Base-by-base conservation (phyloP, 2,113 vertebrate genomes). In the Charadrius vociferus region DNA sequence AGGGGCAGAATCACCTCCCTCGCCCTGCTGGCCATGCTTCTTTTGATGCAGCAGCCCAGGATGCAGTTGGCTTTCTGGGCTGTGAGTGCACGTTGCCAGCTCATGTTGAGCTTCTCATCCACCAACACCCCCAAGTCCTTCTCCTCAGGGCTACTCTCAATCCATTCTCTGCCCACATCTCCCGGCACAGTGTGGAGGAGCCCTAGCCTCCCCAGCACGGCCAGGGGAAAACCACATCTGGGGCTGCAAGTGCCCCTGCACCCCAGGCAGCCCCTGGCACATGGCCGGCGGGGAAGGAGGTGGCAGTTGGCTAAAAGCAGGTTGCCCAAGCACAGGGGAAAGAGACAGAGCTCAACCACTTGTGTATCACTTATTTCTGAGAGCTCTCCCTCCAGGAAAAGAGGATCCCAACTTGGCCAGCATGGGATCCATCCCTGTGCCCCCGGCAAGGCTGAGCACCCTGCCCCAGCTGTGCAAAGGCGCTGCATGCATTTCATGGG, bases 401-500 rank as follows among this genome's bases (percentile, higher is more conserved):
- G 43, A 66, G 32, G 43, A 67, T 43, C 21, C 52, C 61, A 73
- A 30, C 22, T 67, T 52, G 61, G 36, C 36, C 4, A 2, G 47
- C 66, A 15, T 8, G 13, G 43, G 27, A 50, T 36, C 43, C 36
- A 58, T 19, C 61, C 63, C 39, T 43, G 20, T n/a, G 23, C 32
- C 11, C 9, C 24, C 26, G 23, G 62, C 53, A 68, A 61, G 61
- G 53, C 62, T 61, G 37, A 83, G 55, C 43, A 15, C 43, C 43
- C 59, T 37, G 26, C 21, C 32, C 34, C 2, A 7, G 22, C 49
- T 0, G 1, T 12, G 20, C 63, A 41, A 63, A 77, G 65, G 39
- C 0, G 3, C 37, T 1, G 3, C 37, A n/a, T 0, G 1, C 1
- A 0, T n/a, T 71, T 30, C 37, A 47, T 2, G 0, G 65, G 50